These are phyloP conservation scores for Frankliniella fusca DNA, from an alignment of 2,888 invertebrate species.

Conservation along the genomic window DNA sequence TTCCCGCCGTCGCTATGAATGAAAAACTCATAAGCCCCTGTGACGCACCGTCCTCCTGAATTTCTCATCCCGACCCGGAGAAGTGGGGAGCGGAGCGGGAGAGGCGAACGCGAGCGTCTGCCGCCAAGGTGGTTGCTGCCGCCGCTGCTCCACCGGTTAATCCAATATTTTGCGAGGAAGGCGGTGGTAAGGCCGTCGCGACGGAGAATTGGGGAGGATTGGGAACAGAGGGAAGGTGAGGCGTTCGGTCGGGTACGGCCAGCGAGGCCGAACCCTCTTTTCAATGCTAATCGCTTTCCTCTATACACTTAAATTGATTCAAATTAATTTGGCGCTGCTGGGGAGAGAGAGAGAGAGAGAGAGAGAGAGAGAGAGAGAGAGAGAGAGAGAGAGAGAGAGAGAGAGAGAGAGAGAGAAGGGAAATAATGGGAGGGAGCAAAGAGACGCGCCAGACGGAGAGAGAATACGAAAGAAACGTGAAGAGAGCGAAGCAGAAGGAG, in stretches of 20 bases:
- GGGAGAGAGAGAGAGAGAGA: neutral
- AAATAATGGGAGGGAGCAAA: neutral
- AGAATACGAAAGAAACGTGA: neutral
- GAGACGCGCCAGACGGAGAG: neutral
- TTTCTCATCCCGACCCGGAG: neutral
- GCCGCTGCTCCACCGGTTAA: neutral
- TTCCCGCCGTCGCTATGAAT: neutral
- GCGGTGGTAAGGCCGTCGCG: neutral
- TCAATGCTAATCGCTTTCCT: constrained; percentile 16
- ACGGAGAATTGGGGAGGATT: neutral
- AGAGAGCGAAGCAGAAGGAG: too few species aligned
- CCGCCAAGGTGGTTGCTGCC: neutral
- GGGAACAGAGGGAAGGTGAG: neutral
- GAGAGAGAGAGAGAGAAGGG: neutral
- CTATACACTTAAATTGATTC: constrained; percentile 26
- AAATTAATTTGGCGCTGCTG: constrained; percentile 20
- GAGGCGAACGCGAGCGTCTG: too few species aligned
- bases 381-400: neutral
- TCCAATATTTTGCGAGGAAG: neutral
- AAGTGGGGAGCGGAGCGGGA: neutral
- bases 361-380: neutral
- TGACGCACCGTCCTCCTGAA: neutral
- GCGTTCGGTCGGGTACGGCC: neutral
- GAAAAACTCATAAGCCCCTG: too few species aligned
- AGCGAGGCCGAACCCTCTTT: neutral